These are phyloP conservation scores for Danio rerio DNA, from an alignment of 2,113 vertebrate genomes.

Conservation along the genomic window DNA sequence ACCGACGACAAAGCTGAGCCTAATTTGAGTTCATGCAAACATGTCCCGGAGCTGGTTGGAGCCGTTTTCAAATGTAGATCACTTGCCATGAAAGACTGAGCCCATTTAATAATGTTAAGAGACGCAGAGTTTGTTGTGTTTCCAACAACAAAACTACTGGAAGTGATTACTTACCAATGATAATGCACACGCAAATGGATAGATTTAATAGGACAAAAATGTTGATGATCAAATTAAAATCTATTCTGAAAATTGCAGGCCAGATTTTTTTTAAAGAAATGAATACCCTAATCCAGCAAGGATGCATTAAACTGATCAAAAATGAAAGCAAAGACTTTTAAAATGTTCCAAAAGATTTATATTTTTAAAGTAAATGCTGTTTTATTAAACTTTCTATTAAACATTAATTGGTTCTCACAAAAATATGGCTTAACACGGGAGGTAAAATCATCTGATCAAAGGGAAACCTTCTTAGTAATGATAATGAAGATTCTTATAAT, in stretches of 20 bases:
- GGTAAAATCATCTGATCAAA: no score
- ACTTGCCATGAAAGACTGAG: neutral
- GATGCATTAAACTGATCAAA: neutral
- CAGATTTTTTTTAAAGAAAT: neutral
- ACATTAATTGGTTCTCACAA: no score
- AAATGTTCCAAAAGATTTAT: no score
- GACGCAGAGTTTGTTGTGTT: neutral
- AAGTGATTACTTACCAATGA: neutral
- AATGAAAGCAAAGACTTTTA: neutral
- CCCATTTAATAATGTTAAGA: neutral
- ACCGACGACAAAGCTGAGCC: neutral
- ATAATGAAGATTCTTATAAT: no score
- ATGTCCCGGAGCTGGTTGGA: neutral
- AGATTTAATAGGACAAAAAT: neutral
- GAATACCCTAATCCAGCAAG: neutral
- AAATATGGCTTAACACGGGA: no score
- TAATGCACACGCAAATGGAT: neutral
- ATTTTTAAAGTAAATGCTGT: neutral
- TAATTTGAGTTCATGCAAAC: slow-evolving; percentile 2
- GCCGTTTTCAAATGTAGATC: neutral
- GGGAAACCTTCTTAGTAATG: no score
- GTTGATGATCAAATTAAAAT: neutral
- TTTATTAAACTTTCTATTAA: neutral
- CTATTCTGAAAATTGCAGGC: neutral
- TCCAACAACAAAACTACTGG: neutral